Evolutionary conservation across 35 echinoderm and acorn worm genomes (phyloP), one percentile per base, ranked within the genome.

Genomic region (Acanthaster planci): DNA sequence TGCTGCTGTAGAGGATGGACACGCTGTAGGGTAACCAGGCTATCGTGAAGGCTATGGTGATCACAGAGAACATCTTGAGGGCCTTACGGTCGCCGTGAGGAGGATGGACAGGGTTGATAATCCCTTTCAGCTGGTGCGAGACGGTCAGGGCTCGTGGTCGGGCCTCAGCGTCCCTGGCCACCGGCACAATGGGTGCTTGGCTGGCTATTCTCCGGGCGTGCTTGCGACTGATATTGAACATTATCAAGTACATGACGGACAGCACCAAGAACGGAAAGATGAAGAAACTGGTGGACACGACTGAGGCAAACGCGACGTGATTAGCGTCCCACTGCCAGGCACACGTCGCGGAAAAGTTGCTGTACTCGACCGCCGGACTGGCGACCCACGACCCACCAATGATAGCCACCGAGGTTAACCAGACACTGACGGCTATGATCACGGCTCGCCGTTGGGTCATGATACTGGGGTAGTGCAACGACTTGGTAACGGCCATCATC

Each of bases 1-100:
- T 37, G 22, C 81, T 58, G 8, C 7, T 57, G 38, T 38, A 83
- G 18, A 83, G 36, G 56, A 53, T 83, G 38, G 52, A 38, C 32
- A 83, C 38, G 81, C 81, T 81, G 18, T 83, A 83, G 8, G 81
- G 81, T 21, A 57, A 53, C 81, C 81, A 83, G 10, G 81, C 81
- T 19, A 83, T 36, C 27, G 54, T 83, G 56, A 83, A 83, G 30
- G 81, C 81, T 58, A 83, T 37, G 21, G 81, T 83, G 52, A 83
- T 57, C 19, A 83, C 81, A 22, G 8, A 83, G 81, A 83, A 57
- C 52, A 57, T 59, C 34, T 60, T 83, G 1, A 83, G 23, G 14
- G 81, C 54, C 38, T 59, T 83, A 53, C 31, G 52, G 26, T 59
- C 54, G 14, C 35, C 64, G 19, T 31, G 52, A 38, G 19, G 30